Percentiles rank a stretch among this genome's conserved stretches.
Conservation (phyloP, 2,888 invertebrate species). For the Ceratothoa steindachneri region DNA sequence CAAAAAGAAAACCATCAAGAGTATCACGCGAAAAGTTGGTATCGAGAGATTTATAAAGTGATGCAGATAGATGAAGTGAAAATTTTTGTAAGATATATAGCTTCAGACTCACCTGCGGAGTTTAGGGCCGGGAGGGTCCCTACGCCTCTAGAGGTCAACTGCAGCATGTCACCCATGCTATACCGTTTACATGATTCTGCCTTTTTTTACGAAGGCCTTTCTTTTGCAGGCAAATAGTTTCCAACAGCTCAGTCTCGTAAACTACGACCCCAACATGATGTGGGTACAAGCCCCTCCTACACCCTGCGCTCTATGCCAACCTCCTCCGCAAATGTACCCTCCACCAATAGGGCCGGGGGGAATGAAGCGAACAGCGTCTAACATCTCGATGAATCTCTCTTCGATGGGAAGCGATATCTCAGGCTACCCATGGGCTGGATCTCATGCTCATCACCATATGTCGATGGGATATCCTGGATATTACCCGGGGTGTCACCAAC, state of each 20-base stretch:
- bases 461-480: slow-evolving; percentile 36
- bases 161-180: no score
- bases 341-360: slow-evolving; percentile 20
- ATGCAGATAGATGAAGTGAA: no score
- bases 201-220: no score
- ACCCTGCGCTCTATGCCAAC: slow-evolving; percentile 40
- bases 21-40: no score
- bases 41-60: no score
- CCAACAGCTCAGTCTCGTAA: slow-evolving; percentile 44
- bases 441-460: slow-evolving; percentile 39
- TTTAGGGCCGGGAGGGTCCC: no score
- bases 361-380: slow-evolving; percentile 44
- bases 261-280: slow-evolving; percentile 31
- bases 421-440: slow-evolving; percentile 40
- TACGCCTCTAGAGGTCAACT: no score
- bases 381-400: slow-evolving; percentile 45
- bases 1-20: no score
- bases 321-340: slow-evolving; percentile 19
- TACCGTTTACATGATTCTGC: no score
- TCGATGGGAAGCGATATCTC: slow-evolving; percentile 39
- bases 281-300: slow-evolving; percentile 36
- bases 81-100: no score
- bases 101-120: no score
- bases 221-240: slow-evolving; percentile 32
- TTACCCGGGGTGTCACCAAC: slow-evolving; percentile 42